A percentile compares a stretch with the other conserved stretches of the same genome.
These are phyloP conservation scores for Grus americana DNA, from an alignment of 2,113 vertebrate genomes.

Conservation along the genomic window DNA sequence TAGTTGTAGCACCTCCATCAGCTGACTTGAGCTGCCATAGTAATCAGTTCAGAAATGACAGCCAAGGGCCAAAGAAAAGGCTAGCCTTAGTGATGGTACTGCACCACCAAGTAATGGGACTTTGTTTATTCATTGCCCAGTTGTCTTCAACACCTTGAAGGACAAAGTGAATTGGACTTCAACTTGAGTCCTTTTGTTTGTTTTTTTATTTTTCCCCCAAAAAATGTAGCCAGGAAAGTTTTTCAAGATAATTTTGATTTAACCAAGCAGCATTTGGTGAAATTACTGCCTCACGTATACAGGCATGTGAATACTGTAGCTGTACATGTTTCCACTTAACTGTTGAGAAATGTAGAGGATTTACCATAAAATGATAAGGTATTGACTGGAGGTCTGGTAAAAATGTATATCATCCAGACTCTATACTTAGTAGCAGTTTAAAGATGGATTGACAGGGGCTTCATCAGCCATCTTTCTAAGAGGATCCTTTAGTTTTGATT, in stretches of 20 bases:
- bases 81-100: not conserved
- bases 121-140: not conserved
- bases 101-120: not conserved
- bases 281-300: rapidly evolving
- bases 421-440: not conserved
- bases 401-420: not conserved
- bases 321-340: rapidly evolving
- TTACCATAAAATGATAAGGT: not conserved
- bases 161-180: not conserved
- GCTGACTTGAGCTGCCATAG: not conserved
- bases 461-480: not conserved
- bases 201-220: not conserved
- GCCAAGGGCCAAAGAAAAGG: not conserved
- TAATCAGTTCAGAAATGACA: not conserved
- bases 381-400: not conserved
- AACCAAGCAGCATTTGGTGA: not conserved
- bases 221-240: not conserved
- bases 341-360: not conserved
- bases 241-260: not conserved
- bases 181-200: not conserved
- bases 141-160: not conserved
- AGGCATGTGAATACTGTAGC: not conserved
- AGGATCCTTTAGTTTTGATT: not conserved
- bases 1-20: not conserved
- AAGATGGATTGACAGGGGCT: not conserved